Base-by-base conservation (phyloP, 1,140 invertebrate species). In the Drosophila busckii region DNA sequence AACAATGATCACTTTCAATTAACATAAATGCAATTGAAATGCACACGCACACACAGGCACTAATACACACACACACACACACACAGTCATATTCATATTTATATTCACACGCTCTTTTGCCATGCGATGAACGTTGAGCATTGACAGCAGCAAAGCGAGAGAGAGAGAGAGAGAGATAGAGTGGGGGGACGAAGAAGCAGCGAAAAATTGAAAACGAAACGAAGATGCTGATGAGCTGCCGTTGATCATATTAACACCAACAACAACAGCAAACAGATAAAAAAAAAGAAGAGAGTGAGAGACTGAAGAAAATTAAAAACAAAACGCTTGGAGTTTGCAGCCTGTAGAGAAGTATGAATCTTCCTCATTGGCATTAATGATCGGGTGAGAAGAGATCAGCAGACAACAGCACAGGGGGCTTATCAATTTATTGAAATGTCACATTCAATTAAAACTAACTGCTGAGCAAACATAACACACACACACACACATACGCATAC, bases 371-470 rank as follows among this genome's bases (percentile, higher is more conserved):
- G 28, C 70, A 67, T 64, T 71, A 68, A 75, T 68, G 70, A 71
- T 67, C 66, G 38, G 17, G 37, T 25, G 50, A 20, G 29, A 54
- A 48, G 34, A 58, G 65, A 58, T 53, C 49, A 45, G 44, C 15
- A 31, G 48, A 52, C 41, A 32, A 8, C 12, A 38, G 40, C 23
- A 38, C 15, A 15, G 46, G 34, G 41, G 31, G 67, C 58, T 67
- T 67, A 70, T 64, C 70, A 82, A 82, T 82, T 78, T 82, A 82
- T 82, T 82, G 75, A 82, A 82, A 82, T 82, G 75, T 82, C 75
- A 82, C 75, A 66, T 82, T 82, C 60, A 82, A 82, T 82, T 82
- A 82, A 82, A 82, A 69, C 55, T 59, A 82, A 82, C 75, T 75
- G 75, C 65, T 75, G 65, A 58, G 65, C 75, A 80, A 78, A 78